Evolutionary conservation across 2,113 vertebrate species (phyloP).

Genomic region (Penelope pileata): DNA sequence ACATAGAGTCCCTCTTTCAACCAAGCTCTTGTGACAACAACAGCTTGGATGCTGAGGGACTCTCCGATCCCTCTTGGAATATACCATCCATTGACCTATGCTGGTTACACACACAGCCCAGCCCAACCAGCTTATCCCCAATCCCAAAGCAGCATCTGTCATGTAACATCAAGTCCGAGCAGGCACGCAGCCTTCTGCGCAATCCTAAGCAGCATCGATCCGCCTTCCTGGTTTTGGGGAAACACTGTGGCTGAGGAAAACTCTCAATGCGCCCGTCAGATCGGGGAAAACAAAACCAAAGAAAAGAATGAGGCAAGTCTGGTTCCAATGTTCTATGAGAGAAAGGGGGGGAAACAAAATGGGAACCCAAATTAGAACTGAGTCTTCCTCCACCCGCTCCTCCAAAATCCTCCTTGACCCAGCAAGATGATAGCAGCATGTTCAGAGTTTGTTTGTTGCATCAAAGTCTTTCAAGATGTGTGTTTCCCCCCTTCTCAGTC

Average conservation of each 20-base stretch:
- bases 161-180: slow-evolving; percentile 4
- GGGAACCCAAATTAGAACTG: slow-evolving; percentile 23
- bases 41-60: not conserved
- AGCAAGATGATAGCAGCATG: slow-evolving; percentile 55
- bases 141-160: slow-evolving; percentile 67
- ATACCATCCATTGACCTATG: not conserved
- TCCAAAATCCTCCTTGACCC: slow-evolving; percentile 53
- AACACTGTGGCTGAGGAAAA: slow-evolving; percentile 9
- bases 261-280: not conserved
- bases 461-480: slow-evolving; percentile 1
- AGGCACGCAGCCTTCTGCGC: not conserved
- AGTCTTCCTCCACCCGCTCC: slow-evolving; percentile 38
- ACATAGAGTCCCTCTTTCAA: not conserved
- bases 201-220: slow-evolving; percentile 33
- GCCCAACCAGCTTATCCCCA: not conserved
- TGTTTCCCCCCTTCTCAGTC: not conserved
- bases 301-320: slow-evolving; percentile 13
- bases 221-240: not conserved
- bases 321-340: slow-evolving; percentile 22
- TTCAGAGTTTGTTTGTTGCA: slow-evolving; percentile 51
- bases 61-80: not conserved
- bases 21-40: not conserved
- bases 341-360: slow-evolving; percentile 34
- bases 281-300: slow-evolving; percentile 7
- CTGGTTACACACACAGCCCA: slow-evolving; percentile 21